Base-by-base conservation (phyloP, 2,797 vertebrate genomes). In the Setipinna tenuifilis region DNA sequence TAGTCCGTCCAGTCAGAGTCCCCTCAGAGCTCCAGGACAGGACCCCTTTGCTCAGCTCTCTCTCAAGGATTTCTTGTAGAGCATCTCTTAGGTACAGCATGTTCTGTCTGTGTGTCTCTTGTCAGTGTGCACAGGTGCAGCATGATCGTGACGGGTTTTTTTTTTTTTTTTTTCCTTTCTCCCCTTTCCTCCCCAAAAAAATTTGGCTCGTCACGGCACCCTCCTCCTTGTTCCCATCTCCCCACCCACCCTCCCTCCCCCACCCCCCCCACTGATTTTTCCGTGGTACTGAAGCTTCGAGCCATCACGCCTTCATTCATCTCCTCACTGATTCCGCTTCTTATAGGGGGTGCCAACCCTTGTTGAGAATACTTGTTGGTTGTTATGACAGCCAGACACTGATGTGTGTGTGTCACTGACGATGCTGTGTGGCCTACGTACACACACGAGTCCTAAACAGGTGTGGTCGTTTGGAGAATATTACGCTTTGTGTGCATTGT, bases 11-110 rank as follows among this genome's bases (percentile, higher is more conserved):
- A 97, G 95, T 96, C 97, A 96, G 93, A 97, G 95, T 96, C 96
- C 97, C 95, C 96, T 96, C 95, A 97, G 95, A 96, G 95, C 95
- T 90, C 94, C 96, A 91, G 97, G 95, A 95, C 96, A 97, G 96
- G 97, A 97, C 91, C 96, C 96, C 87, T 96, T 97, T 96, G 96
- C 96, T 94, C 96, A 97, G 92, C 95, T 97, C 94, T 97, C 96
- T 96, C 95, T 97, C 94, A 97, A 98, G 96, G 97, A 97, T 95
- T 97, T 97, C 96, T 97, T 97, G 95, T 98, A 97, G 95, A 94
- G 92, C 96, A 93, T 94, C 96, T 91, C 50, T 96, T 98, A 97
- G 97, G 96, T 97, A 97, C 96, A 90, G 87, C 88, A 89, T 89
- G 84, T 85, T 83, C 46, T 86, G 59, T 88, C 54, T 88, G 85